Conservation (phyloP, 2,888 invertebrate species). For the Cantharis lateralis region DNA sequence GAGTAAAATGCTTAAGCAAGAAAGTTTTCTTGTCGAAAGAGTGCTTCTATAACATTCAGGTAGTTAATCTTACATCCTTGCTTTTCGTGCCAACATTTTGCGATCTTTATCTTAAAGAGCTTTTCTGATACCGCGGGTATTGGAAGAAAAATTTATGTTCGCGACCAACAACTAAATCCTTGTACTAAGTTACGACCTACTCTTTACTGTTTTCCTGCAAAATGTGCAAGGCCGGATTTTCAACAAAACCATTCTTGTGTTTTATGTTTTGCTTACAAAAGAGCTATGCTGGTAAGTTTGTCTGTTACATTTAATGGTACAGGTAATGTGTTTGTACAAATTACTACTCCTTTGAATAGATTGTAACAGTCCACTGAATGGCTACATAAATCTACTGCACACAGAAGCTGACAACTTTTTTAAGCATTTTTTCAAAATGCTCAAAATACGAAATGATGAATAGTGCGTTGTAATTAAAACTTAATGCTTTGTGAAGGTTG, state of each 20-base stretch:
- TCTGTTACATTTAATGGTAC: conserved; percentile 20
- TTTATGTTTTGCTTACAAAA: conserved; percentile 24
- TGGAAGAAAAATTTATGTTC: conserved; percentile 32
- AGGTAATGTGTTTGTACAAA: conserved; percentile 27
- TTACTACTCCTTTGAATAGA: conserved; percentile 18
- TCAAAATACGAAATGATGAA: background rate
- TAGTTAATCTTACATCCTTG: conserved; percentile 24
- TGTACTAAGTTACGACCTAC: conserved; percentile 31
- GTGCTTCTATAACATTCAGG: conserved; percentile 11
- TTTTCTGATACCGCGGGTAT: conserved; percentile 31
- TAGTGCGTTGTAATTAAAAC: background rate
- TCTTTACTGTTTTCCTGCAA: conserved; percentile 23
- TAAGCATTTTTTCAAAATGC: background rate
- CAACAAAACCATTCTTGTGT: conserved; percentile 23
- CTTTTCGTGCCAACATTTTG: conserved; percentile 29
- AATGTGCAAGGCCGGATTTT: conserved; percentile 30
- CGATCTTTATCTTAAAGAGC: conserved; percentile 31
- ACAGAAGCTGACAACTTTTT: background rate
- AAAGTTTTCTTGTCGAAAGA: conserved; percentile 2
- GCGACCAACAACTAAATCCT: conserved; percentile 32
- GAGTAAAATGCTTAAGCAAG: background rate
- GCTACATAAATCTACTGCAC: conserved; percentile 15
- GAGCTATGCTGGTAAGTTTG: conserved; percentile 19
- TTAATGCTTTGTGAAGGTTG: background rate
- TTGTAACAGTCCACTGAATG: conserved; percentile 20